Evolutionary conservation across 2,113 vertebrate genomes (phyloP), one percentile per base, ranked within the genome.

Genomic region (Centropus unirufus): DNA sequence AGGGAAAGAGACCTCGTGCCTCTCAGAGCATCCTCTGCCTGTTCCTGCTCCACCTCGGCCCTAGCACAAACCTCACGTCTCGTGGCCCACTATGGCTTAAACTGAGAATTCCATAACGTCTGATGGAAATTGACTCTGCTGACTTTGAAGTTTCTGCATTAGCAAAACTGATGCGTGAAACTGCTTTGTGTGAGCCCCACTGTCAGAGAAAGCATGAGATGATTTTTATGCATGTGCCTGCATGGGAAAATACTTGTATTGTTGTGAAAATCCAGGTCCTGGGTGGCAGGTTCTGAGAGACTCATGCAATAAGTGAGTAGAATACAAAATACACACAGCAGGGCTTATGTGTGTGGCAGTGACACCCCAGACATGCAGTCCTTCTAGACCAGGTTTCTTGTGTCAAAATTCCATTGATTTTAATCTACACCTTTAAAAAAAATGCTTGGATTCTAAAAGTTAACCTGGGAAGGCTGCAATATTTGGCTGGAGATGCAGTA

Each of bases 351-450:
- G 16, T 67, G 44, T 42, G 7, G 0, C n/a, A 91, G 58, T 30
- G 44, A 91, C 68, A 80, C 20, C 42, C 34, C 68, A 72, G 83
- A 93, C 67, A 75, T 11, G 42, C 19, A 73, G 67, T 51, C 36
- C 34, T 77, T 87, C 72, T 68, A 82, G 92, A 83, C 36, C 26
- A 26, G 59, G 40, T 58, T 92, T 87, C 63, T 20, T 14, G 19
- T 61, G 27, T 93, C 83, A 64, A 78, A 96, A 94, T 89, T 72
- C 73, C 63, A 59, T 84, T 32, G 66, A 46, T 85, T 81, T 90
- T 94, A 95, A 96, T 82, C 75, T 81, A 54, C 21, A 49, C 61
- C 54, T 76, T 88, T 24, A 16, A 87, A 95, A 95, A 36, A 92
- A 95, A 20, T 1, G 2, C 18, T 55, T 54, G 34, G 64, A 55